phyloP scores from a whole-genome alignment of 2,888 invertebrate genomes.

The Metacarcinus magister region DNA sequence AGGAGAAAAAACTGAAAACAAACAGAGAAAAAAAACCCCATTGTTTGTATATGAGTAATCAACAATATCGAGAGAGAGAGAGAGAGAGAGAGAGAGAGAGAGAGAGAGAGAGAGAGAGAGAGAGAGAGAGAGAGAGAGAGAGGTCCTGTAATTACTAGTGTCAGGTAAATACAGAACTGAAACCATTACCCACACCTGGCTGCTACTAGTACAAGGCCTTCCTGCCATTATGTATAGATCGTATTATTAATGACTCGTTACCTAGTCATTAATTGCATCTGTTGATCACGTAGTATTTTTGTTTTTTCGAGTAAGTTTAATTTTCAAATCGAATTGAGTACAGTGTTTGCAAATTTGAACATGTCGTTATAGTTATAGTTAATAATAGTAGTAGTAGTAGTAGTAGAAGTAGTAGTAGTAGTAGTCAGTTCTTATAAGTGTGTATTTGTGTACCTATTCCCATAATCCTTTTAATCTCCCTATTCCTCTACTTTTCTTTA shows the following conservation, averaged over 20 bases:
- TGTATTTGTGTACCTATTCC: background rate
- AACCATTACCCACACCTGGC: background rate
- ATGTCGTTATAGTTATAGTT: background rate
- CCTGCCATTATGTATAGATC: background rate
- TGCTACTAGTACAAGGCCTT: background rate
- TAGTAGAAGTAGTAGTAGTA: background rate
- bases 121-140: background rate
- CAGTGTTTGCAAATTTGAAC: background rate
- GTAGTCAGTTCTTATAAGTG: background rate
- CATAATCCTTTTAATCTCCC: background rate
- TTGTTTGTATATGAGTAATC: background rate
- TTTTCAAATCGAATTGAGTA: too few species aligned
- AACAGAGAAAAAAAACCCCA: background rate
- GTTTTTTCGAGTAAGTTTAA: background rate
- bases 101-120: slow-evolving; percentile 54
- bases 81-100: slow-evolving; percentile 60
- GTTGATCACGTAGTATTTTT: background rate
- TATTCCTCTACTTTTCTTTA: too few species aligned
- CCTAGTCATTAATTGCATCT: background rate
- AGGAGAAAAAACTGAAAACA: background rate
- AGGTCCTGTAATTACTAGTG: too few species aligned
- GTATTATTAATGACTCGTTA: background rate
- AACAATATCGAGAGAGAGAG: background rate
- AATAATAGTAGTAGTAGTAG: background rate
- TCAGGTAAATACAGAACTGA: background rate